A percentile compares a stretch with the other conserved stretches of the same genome.
Evolutionary conservation across 2,888 invertebrate genomes (phyloP).

Genomic region (Spatulosminthurus flaviceps): DNA sequence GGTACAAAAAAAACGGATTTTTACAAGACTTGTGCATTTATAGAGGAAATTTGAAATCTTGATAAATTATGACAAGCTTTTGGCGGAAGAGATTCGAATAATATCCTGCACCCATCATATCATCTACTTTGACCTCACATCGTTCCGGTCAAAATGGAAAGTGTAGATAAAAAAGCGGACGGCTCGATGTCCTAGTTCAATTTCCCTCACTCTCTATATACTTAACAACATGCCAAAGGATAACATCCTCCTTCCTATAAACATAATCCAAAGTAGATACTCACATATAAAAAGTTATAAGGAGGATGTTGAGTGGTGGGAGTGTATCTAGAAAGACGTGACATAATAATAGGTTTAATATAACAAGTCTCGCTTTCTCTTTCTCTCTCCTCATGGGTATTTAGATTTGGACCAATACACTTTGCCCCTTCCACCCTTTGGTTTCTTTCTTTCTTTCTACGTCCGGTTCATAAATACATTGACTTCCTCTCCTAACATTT

Average conservation of each 20-base stretch:
- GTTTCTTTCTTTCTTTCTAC: background rate
- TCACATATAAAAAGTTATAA: no score
- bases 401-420: background rate
- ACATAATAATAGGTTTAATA: slow-evolving; percentile 5
- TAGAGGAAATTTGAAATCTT: background rate
- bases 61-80: background rate
- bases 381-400: slow-evolving; percentile 12
- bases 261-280: no score
- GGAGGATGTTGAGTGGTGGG: no score
- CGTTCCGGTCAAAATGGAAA: no score
- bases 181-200: background rate
- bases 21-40: background rate
- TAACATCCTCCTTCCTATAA: no score
- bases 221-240: background rate
- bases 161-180: no score
- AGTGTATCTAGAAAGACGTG: no score
- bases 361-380: background rate
- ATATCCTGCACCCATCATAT: background rate
- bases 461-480: background rate
- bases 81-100: background rate
- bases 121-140: no score
- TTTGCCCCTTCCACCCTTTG: background rate
- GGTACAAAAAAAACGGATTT: background rate
- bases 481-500: background rate
- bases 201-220: background rate